Conservation (phyloP, 2,888 invertebrate genomes). For the Lymantria dispar region DNA sequence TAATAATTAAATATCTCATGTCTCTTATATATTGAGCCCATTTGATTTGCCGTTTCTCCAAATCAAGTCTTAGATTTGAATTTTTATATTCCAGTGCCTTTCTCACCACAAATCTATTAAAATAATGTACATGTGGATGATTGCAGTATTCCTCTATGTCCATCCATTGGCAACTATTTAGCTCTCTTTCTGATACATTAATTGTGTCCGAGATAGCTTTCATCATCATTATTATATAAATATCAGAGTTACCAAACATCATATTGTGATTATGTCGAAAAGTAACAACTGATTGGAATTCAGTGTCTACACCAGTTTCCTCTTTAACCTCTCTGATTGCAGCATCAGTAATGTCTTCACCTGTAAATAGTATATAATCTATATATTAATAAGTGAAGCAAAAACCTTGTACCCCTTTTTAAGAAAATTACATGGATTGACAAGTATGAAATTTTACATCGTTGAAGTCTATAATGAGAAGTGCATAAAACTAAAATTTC, state of each 20-base stretch:
- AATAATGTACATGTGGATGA: constrained; percentile 87
- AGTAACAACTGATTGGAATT: constrained; percentile 88
- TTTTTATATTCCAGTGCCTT: constrained; percentile 85
- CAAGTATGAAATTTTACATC: too few species aligned
- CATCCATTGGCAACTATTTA: constrained; percentile 91
- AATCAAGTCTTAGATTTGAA: constrained; percentile 82
- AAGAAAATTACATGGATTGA: too few species aligned
- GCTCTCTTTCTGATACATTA: constrained; percentile 87
- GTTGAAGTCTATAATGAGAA: too few species aligned
- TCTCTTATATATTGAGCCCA: constrained; percentile 58
- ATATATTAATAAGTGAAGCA: too few species aligned
- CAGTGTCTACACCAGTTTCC: constrained; percentile 91
- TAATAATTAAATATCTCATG: constrained; percentile 58
- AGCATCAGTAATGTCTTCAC: constrained; percentile 91
- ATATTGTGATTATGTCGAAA: constrained; percentile 91
- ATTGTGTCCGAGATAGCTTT: constrained; percentile 85
- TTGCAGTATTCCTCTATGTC: constrained; percentile 86
- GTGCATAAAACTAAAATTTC: too few species aligned
- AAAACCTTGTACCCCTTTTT: too few species aligned
- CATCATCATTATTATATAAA: constrained; percentile 90
- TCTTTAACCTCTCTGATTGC: constrained; percentile 93
- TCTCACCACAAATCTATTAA: constrained; percentile 85
- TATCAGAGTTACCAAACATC: constrained; percentile 92
- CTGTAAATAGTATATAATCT: constrained; percentile 76
- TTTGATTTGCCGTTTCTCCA: constrained; percentile 73